phyloP scores from a whole-genome alignment of 2,888 invertebrate genomes.

The Polymixis lichenea region DNA sequence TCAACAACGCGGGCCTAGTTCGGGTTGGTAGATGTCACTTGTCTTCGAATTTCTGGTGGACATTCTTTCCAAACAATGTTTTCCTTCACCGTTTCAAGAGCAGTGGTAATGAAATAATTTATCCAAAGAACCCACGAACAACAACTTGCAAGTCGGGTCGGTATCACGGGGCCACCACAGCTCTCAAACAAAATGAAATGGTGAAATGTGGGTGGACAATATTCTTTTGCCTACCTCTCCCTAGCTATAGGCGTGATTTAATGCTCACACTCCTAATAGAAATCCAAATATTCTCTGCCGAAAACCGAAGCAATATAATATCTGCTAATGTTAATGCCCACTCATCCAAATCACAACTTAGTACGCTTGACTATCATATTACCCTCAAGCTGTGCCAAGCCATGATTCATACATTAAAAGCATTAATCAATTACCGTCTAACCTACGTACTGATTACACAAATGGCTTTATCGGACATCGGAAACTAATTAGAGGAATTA shows the following conservation, averaged over 20 bases:
- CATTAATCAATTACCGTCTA: conserved; percentile 48
- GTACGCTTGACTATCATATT: conserved; percentile 22
- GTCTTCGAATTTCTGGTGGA: no score
- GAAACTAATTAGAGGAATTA: conserved; percentile 54
- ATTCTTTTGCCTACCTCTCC: not conserved
- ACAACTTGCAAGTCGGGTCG: no score
- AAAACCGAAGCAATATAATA: not conserved
- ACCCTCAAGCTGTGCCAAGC: conserved; percentile 27
- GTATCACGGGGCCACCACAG: no score
- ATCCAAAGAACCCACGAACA: no score
- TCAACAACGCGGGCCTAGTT: no score
- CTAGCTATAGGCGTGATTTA: no score
- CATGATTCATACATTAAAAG: conserved; percentile 52
- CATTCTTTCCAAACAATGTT: no score
- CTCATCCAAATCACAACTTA: conserved; percentile 36
- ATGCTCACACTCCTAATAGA: not conserved
- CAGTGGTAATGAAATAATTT: no score
- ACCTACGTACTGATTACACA: conserved; percentile 25
- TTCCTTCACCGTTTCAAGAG: no score
- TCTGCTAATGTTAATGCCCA: conserved; percentile 10
- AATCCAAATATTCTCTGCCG: not conserved
- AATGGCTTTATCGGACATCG: conserved; percentile 49
- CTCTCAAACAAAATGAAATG: not conserved
- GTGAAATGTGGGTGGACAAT: not conserved
- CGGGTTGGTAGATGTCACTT: no score